These are phyloP conservation scores for Trichechus manatus DNA, from an alignment of 2,113 vertebrate genomes.

Conservation along the genomic window DNA sequence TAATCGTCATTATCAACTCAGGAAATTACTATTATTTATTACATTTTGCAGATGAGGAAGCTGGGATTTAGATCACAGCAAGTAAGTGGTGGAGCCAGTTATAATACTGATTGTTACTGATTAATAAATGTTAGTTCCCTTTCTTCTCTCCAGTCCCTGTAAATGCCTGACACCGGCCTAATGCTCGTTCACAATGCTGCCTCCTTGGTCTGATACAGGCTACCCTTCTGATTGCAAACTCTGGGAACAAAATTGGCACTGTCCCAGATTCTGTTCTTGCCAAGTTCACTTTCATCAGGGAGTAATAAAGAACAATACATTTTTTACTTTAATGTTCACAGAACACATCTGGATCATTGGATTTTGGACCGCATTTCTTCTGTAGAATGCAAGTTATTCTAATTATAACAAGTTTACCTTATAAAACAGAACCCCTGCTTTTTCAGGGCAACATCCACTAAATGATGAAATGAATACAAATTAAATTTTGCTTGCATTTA, in stretches of 20 bases:
- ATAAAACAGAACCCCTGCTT: conserved; percentile 71
- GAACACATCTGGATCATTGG: conserved; percentile 76
- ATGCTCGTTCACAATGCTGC: not conserved
- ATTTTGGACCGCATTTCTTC: conserved; percentile 73
- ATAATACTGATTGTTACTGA: not conserved
- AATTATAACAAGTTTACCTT: conserved; percentile 75
- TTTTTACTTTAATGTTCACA: conserved; percentile 77
- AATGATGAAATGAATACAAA: conserved; percentile 56
- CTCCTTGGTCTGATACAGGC: not conserved
- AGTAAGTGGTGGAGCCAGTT: not conserved
- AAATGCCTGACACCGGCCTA: not conserved
- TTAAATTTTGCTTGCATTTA: conserved; percentile 68
- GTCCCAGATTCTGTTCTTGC: conserved; percentile 41
- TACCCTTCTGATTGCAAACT: conserved; percentile 30
- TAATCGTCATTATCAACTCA: not conserved
- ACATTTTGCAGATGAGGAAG: not conserved
- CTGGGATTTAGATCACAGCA: conserved; percentile 12
- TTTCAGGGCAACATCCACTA: conserved; percentile 50
- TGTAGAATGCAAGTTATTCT: conserved; percentile 73
- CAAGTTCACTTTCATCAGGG: conserved; percentile 74
- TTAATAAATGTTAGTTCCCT: not conserved
- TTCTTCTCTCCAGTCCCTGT: not conserved
- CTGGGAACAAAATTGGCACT: conserved; percentile 59
- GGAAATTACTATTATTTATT: not conserved
- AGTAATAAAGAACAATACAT: conserved; percentile 70